Conservation (phyloP, 2,797 vertebrate genomes). For the Eutrigla gurnardus region DNA sequence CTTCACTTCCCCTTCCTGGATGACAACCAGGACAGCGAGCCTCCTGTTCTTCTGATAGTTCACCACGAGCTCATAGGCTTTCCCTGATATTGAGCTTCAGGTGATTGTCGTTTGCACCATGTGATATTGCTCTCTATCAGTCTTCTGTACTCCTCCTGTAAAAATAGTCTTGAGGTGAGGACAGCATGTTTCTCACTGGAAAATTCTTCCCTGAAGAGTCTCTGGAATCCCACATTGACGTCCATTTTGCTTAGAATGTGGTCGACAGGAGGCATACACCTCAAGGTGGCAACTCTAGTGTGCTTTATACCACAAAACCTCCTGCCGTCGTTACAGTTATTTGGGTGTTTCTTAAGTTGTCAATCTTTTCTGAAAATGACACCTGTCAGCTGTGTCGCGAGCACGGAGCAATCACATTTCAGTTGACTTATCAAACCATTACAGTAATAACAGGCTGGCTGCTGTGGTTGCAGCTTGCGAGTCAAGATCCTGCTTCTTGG, state of each 20-base stretch:
- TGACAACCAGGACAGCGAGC: not conserved
- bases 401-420: constrained; percentile 63
- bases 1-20: not conserved
- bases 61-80: not conserved
- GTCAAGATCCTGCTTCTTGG: constrained; percentile 73
- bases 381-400: constrained; percentile 69
- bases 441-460: constrained; percentile 69
- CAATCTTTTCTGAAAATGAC: constrained; percentile 43
- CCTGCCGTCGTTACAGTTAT: constrained; percentile 35
- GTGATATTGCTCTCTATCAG: not conserved
- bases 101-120: not conserved
- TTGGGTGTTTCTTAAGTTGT: constrained; percentile 39
- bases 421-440: constrained; percentile 82
- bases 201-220: too few relatives aligned
- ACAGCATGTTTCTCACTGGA: not conserved
- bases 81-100: not conserved
- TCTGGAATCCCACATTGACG: not conserved
- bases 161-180: not conserved
- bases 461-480: constrained; percentile 78
- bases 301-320: not conserved
- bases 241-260: not conserved
- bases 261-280: not conserved
- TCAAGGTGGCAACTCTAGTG: not conserved
- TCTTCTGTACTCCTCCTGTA: not conserved
- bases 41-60: not conserved